Conservation (phyloP, 2,797 vertebrate species). For the Babyrousa celebensis region DNA sequence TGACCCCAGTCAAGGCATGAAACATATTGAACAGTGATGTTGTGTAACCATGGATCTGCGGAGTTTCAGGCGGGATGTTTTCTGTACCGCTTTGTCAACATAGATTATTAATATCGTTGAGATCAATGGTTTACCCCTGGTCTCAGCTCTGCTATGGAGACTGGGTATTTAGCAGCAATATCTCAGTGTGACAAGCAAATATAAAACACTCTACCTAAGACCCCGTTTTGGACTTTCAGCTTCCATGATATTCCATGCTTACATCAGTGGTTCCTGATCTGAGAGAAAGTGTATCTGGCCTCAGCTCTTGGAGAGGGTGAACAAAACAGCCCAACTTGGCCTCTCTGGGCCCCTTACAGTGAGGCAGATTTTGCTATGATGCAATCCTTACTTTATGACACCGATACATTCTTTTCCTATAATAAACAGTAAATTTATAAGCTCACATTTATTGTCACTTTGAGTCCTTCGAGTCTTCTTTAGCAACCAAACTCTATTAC, state of each 20-base stretch:
- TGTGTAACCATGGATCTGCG: background rate
- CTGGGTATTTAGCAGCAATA: background rate
- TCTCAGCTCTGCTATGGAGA: background rate
- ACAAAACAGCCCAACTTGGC: background rate
- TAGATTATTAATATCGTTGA: constrained; percentile 12
- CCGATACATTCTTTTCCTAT: background rate
- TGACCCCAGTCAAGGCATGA: background rate
- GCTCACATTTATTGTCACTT: background rate
- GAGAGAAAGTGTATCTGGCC: background rate
- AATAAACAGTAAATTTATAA: background rate
- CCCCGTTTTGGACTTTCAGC: background rate
- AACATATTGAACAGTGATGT: background rate
- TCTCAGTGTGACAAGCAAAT: constrained; percentile 24
- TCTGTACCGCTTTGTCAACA: background rate
- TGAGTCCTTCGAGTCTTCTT: background rate
- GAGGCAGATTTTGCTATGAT: background rate
- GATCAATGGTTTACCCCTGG: background rate
- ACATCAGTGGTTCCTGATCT: background rate
- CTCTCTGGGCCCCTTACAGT: background rate
- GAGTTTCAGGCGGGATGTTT: background rate
- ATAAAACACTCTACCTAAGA: background rate
- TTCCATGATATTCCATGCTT: background rate
- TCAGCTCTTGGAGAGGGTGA: background rate
- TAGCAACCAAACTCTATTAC: background rate
- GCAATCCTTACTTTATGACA: background rate